These are phyloP conservation scores for Drosophila ambigua DNA, from an alignment of 1,140 invertebrate genomes.

Conservation along the genomic window DNA sequence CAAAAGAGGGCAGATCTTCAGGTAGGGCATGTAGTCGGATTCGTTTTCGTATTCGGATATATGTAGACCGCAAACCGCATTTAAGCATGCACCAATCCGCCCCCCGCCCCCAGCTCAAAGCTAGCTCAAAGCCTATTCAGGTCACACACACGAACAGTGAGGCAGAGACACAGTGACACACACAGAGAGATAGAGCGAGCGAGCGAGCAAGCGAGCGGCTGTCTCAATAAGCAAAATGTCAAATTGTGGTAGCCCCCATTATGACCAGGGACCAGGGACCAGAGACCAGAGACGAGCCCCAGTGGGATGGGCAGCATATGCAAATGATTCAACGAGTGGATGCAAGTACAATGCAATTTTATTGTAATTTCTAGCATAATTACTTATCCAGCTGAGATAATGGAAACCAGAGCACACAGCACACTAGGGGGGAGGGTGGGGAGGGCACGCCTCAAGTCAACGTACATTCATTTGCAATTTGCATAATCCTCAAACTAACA, in stretches of 20 bases:
- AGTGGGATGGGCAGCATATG: conserved; percentile 25
- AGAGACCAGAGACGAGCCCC: background rate
- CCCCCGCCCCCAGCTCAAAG: conserved; percentile 3
- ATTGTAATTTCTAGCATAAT: conserved; percentile 73
- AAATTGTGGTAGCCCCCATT: conserved; percentile 42
- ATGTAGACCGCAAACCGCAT: conserved; percentile 38
- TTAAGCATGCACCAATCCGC: conserved; percentile 9
- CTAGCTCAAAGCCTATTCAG: conserved; percentile 14
- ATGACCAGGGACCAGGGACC: conserved; percentile 21
- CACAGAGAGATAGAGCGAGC: background rate
- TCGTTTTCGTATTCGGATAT: background rate
- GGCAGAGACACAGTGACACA: too few relatives aligned
- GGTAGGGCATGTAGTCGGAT: background rate
- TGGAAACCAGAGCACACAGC: conserved; percentile 40
- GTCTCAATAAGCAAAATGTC: conserved; percentile 45
- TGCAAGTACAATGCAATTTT: conserved; percentile 48
- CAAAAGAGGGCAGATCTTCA: background rate
- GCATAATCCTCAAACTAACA: conserved; percentile 54
- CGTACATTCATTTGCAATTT: conserved; percentile 49
- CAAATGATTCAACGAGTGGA: conserved; percentile 49
- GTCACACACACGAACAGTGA: conserved; percentile 8
- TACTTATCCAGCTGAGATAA: conserved; percentile 71
- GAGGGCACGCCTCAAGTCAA: conserved; percentile 17
- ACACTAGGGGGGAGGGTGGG: background rate
- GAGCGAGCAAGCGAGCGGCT: background rate